A percentile compares a stretch with the other conserved stretches of the same genome.
These are phyloP conservation scores for Fragum sueziense DNA, from an alignment of 2,888 invertebrate genomes.

Conservation along the genomic window DNA sequence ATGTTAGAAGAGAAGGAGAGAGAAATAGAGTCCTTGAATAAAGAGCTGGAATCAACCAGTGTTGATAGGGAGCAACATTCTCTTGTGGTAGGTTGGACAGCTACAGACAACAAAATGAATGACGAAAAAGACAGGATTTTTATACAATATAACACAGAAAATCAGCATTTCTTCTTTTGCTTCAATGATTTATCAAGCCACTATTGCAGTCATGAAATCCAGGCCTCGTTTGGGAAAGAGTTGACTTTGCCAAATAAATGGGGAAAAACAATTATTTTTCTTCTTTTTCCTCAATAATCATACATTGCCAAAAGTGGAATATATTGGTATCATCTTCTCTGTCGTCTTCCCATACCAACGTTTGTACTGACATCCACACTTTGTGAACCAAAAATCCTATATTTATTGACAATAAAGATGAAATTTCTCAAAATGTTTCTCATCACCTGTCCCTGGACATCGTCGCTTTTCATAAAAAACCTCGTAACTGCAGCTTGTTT, in stretches of 20 bases:
- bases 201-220: background rate
- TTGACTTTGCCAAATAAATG: too few relatives aligned
- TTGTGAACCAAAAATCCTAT: too few relatives aligned
- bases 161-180: background rate
- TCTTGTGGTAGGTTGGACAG: constrained; percentile 59
- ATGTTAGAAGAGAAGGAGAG: constrained; percentile 81
- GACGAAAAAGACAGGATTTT: background rate
- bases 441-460: too few relatives aligned
- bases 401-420: too few relatives aligned
- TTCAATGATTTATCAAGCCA: background rate
- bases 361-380: too few relatives aligned
- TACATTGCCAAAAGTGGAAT: too few relatives aligned
- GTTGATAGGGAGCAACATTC: constrained; percentile 44
- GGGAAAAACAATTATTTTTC: too few relatives aligned
- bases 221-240: background rate
- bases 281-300: too few relatives aligned
- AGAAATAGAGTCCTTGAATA: constrained; percentile 78
- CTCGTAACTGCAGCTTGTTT: background rate
- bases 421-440: too few relatives aligned
- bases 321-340: too few relatives aligned
- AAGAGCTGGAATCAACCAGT: constrained; percentile 68
- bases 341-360: too few relatives aligned
- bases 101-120: too few relatives aligned
- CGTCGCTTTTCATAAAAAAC: background rate
- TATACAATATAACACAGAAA: background rate